Base-by-base conservation (phyloP, 2,113 vertebrate genomes). In the Terrapene triunguis region DNA sequence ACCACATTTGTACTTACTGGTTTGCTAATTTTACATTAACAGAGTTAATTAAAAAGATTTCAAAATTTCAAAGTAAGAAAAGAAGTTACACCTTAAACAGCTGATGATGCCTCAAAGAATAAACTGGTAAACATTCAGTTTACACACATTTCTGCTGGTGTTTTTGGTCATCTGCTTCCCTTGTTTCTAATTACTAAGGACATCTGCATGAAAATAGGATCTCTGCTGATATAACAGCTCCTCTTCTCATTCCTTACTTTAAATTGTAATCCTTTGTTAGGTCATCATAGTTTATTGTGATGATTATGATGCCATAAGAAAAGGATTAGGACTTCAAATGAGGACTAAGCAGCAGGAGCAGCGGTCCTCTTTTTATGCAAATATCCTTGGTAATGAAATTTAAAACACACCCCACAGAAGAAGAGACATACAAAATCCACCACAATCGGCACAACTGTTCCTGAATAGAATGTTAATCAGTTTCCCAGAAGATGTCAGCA, bases 171-270 rank as follows among this genome's bases (percentile, higher is more conserved):
- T 79, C 89, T 84, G 12, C 19, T 93, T 94, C 78, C 35, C 87
- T 85, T 78, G 42, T 53, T 85, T 91, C 91, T 54, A 84, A 82
- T 16, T 87, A 55, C 17, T 86, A 48, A 88, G 48, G 2, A 16
- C 14, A 25, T 95, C 51, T 76, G 24, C 55, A 85, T 80, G 72
- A 94, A 96, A 91, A 57, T 21, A 84, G 78, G 32, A 54, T 54
- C 89, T 57, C 42, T 69, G 27, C 17, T 76, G 78, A 80, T 84
- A 80, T 22, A 85, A 19, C 44, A 92, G 54, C 21, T 88, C 19
- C n/a, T 85, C 25, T 85, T 21, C 42, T 91, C 80, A 87, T 82
- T 44, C 87, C 22, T 79, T 50, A 51, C 4, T n/a, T 80, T 57
- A 84, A 59, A 6, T 2, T 90, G 51, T 4, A 92, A 88, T 47